Evolutionary conservation across 1,140 invertebrate species (phyloP), one percentile per base, ranked within the genome.

Genomic region (Vanessa tameamea): DNA sequence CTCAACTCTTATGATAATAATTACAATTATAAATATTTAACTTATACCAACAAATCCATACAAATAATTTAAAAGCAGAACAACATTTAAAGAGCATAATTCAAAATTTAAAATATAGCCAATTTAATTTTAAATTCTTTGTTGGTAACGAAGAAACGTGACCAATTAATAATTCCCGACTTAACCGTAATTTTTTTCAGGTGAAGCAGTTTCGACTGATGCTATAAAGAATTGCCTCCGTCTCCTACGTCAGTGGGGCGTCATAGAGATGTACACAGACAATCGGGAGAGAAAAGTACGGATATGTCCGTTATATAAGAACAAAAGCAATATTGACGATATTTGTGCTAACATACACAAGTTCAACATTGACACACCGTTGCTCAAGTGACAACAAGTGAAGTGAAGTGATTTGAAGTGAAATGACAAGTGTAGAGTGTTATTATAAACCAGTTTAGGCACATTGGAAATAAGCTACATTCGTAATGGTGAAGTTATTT

Each of bases 211-310:
- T 47, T 96, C 96, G 23, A 95, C 96, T 4, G 97, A 97, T 85
- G 95, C 96, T 0, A 95, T 98, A 48, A 95, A 96, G 82, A 98
- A 97, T 90, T 96, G 96, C 51, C 86, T 97, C 12, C 96, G 96
- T 78, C 82, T 97, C 3, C 95, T 97, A 55, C 94, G 97, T 81
- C 95, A 96, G 76, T 96, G 96, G 95, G 95, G 95, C 69, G 94
- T 97, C 14, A 83, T 98, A 37, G 96, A 97, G 69, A 94, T 95
- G 84, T 95, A 95, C 84, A 93, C 93, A 16, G 93, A 95, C 77
- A 94, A 88, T 15, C 67, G 82, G 7, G 69, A 75, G 13, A 77
- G 90, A 13, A 80, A 51, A 55, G 64, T 92, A 1, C 70, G 81
- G 6, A 53, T 87, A 3, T 48, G 70, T 12, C 20, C 82, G 12